These are phyloP conservation scores for Lycorma delicatula DNA, from an alignment of 1,140 invertebrate species.

Conservation along the genomic window DNA sequence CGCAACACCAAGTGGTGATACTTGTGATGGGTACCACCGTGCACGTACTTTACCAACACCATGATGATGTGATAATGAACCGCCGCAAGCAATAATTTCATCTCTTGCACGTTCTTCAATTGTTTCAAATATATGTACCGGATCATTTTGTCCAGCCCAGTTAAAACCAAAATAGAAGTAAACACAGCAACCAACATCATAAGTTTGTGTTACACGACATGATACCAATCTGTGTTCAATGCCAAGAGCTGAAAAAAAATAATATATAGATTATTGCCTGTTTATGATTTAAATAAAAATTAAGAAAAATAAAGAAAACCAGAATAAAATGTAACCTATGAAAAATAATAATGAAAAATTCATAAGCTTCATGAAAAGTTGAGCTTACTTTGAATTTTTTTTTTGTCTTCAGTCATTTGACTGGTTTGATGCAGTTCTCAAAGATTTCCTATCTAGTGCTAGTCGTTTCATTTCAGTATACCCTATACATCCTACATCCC, in stretches of 20 bases:
- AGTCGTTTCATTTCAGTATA: too few species aligned
- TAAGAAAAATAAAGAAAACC: not conserved
- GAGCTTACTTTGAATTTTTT: too few species aligned
- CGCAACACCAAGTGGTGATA: conserved; percentile 65
- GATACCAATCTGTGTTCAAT: conserved; percentile 61
- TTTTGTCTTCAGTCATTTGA: too few species aligned
- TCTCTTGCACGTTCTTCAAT: conserved; percentile 78
- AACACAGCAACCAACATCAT: conserved; percentile 93
- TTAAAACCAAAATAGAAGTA: conserved; percentile 98
- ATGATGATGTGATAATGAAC: conserved; percentile 94
- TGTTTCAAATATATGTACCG: conserved; percentile 73
- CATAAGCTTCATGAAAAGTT: too few species aligned
- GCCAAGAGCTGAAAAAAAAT: conserved; percentile 39
- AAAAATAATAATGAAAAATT: too few species aligned
- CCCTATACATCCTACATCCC: too few species aligned
- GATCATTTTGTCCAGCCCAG: conserved; percentile 55
- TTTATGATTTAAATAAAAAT: not conserved
- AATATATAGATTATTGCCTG: not conserved
- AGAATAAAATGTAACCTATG: too few species aligned
- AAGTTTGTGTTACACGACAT: conserved; percentile 89
- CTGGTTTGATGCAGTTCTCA: too few species aligned
- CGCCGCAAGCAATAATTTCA: conserved; percentile 83
- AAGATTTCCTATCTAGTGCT: too few species aligned
- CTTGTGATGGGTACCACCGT: conserved; percentile 64
- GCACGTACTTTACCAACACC: conserved; percentile 89